Conservation (phyloP, 2,113 vertebrate genomes). For the Vicugna pacos region DNA sequence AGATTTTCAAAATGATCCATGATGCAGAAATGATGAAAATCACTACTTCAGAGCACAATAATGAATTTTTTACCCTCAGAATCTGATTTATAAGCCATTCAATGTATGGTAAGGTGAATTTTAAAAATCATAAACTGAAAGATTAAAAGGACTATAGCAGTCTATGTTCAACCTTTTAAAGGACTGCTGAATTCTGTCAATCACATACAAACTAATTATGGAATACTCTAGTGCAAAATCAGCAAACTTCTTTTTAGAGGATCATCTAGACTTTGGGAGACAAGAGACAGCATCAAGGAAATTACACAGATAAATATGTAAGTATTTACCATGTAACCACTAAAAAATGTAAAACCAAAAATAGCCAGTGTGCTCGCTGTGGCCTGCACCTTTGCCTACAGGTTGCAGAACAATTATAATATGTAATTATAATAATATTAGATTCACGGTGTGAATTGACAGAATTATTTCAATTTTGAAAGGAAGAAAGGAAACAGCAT, state of each 20-base stretch:
- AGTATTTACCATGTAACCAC: conserved; percentile 23
- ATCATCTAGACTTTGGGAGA: background rate
- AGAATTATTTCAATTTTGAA: conserved; percentile 20
- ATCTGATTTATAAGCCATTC: background rate
- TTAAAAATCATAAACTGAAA: conserved; percentile 11
- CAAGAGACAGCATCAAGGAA: background rate
- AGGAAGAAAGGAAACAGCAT: background rate
- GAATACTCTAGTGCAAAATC: background rate
- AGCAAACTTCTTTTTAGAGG: background rate
- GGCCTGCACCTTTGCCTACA: background rate
- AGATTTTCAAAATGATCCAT: background rate
- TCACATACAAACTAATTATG: background rate
- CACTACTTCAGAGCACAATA: background rate
- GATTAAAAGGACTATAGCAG: background rate
- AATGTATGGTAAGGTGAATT: background rate
- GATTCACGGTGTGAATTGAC: background rate
- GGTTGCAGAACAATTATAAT: background rate
- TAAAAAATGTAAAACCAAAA: conserved; percentile 33
- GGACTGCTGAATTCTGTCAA: background rate
- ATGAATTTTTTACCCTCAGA: background rate
- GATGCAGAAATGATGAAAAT: background rate
- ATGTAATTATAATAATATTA: background rate
- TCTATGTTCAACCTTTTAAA: background rate
- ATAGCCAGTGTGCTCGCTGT: background rate
- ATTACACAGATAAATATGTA: background rate